phyloP scores from a whole-genome alignment of 2,888 invertebrate species.

The Amphiduros pacificus region DNA sequence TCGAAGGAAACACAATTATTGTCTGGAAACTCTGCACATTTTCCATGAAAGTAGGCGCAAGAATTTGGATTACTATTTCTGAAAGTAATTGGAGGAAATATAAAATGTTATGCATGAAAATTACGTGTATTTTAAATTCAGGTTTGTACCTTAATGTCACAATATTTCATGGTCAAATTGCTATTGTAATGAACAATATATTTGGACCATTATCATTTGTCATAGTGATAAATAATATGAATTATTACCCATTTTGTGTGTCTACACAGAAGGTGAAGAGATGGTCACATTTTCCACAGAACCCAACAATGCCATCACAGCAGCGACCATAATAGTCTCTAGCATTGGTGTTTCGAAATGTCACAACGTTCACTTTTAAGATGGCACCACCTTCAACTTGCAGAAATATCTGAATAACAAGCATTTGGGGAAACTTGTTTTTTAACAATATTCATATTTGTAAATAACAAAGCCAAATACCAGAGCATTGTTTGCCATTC shows the following conservation, averaged over 20 bases:
- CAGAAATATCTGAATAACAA: too few relatives aligned
- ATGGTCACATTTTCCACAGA: conserved; percentile 4
- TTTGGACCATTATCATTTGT: background rate
- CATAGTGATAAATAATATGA: background rate
- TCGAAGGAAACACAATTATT: background rate
- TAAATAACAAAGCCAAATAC: too few relatives aligned
- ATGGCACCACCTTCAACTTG: too few relatives aligned
- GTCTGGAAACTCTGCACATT: conserved; percentile 1
- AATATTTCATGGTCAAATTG: too few relatives aligned
- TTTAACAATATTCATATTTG: too few relatives aligned
- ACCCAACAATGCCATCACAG: conserved; percentile 1
- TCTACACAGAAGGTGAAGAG: conserved; percentile 4
- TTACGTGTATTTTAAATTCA: too few relatives aligned
- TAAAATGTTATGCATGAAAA: too few relatives aligned
- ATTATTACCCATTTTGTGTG: background rate
- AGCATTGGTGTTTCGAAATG: background rate
- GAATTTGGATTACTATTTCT: background rate
- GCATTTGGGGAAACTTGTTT: too few relatives aligned
- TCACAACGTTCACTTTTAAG: background rate
- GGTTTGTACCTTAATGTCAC: too few relatives aligned
- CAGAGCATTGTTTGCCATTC: too few relatives aligned
- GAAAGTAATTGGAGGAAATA: background rate
- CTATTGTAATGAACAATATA: background rate
- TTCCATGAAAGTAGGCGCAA: background rate
- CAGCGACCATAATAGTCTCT: background rate